Evolutionary conservation across 2,797 vertebrate species (phyloP), one percentile per base, ranked within the genome.

Genomic region (Hyperoplus lanceolatus): DNA sequence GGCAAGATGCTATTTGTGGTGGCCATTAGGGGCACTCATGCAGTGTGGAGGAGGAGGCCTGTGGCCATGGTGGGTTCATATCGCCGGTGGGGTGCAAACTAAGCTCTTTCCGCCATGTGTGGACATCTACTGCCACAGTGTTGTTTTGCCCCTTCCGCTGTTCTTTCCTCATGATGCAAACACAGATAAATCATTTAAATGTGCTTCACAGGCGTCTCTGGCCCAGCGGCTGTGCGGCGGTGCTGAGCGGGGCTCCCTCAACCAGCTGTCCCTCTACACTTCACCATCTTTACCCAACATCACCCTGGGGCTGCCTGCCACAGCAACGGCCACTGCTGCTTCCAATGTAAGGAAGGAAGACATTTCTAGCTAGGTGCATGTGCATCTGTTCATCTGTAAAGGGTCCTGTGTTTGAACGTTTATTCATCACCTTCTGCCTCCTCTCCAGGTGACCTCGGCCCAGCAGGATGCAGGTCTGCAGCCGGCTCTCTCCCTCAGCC

Each of bases 251-350:
- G 96, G 96, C 83, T 96, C 97, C 0, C 90, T 97, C 56, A 97
- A 96, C 42, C 97, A 98, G 80, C 96, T 99, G 62, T 97, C 97
- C 29, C 97, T 99, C 86, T 99, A 99, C 94, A 99, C 97, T 0
- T 99, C 98, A 0, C 98, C 98, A 0, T 99, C 98, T 70, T 90
- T 99, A 87, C 98, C 98, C 92, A 99, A 99, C 95, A 99, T 99
- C 95, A 98, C 97, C 0, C 93, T 99, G 77, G 98, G 98, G 57
- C 95, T 99, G 72, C 97, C 98, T 1, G 98, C 98, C 65, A 97
- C 92, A 0, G 92, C 93, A 56, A 93, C 93, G 2, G 81, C 92
- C 79, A 93, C 96, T 0, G 96, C 97, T 45, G 96, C 98, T 53
- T 96, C 97, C 18, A 96, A 95, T 0, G 98, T 93, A 61, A 91